Percentiles rank a stretch among this genome's conserved stretches.
phyloP scores from a whole-genome alignment of 2,888 invertebrate species.

The Liopterus haemorrhoidalis region DNA sequence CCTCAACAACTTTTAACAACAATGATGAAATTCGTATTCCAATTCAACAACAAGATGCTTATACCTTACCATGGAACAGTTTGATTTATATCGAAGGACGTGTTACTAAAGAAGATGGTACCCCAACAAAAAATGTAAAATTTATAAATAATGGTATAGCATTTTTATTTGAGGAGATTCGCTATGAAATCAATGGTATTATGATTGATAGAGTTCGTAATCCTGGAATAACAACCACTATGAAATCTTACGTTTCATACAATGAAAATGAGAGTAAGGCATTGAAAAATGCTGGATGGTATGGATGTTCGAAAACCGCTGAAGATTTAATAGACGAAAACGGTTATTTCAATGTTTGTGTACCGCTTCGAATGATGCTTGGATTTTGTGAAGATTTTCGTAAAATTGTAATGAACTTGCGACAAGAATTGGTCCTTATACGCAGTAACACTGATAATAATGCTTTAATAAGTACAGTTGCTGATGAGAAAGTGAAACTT shows the following conservation, averaged over 20 bases:
- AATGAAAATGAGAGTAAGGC: conserved; percentile 31
- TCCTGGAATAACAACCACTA: conserved; percentile 36
- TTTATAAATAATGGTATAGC: conserved; percentile 34
- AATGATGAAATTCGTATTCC: conserved; percentile 39
- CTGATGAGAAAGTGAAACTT: neutral
- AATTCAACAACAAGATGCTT: conserved; percentile 35
- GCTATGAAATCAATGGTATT: conserved; percentile 39
- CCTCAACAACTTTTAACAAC: conserved; percentile 30
- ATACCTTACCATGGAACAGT: conserved; percentile 35
- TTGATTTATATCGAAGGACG: conserved; percentile 27
- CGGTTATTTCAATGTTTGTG: conserved; percentile 35
- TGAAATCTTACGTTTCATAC: conserved; percentile 38
- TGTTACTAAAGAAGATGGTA: conserved; percentile 15
- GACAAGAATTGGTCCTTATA: conserved; percentile 39
- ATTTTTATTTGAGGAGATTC: conserved; percentile 38
- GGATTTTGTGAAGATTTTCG: conserved; percentile 40
- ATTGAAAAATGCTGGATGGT: conserved; percentile 34
- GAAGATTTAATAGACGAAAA: conserved; percentile 20
- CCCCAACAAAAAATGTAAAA: neutral
- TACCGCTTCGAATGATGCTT: conserved; percentile 37
- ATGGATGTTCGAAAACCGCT: conserved; percentile 6
- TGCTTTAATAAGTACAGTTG: conserved; percentile 24
- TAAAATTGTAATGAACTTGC: conserved; percentile 39
- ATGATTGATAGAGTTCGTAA: conserved; percentile 38
- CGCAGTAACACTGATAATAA: conserved; percentile 35